Conservation (phyloP, 2,888 invertebrate genomes). For the Lithophane socia region DNA sequence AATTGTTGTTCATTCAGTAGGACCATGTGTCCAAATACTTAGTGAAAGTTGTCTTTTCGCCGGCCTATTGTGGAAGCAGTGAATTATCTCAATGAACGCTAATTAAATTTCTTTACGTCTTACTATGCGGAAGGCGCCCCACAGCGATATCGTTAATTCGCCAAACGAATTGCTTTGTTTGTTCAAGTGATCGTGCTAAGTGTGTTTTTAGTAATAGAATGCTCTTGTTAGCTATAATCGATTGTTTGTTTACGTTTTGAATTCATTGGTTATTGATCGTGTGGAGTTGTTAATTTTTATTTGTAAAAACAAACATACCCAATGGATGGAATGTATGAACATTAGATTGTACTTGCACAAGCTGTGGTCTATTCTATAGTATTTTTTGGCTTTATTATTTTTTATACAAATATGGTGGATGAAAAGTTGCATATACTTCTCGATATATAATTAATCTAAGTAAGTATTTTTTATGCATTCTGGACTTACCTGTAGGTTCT, state of each 20-base stretch:
- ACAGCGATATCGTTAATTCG: conserved; percentile 77
- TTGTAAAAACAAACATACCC: neutral
- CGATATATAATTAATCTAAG: no score
- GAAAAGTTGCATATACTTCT: no score
- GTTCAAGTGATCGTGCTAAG: conserved; percentile 74
- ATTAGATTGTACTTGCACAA: neutral
- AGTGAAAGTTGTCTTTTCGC: conserved; percentile 81
- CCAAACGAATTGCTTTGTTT: conserved; percentile 80
- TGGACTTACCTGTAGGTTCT: neutral
- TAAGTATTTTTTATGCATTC: neutral
- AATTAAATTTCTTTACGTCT: conserved; percentile 86
- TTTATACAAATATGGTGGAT: no score
- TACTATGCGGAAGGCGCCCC: conserved; percentile 78
- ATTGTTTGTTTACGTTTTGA: conserved; percentile 39
- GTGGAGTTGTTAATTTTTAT: neutral
- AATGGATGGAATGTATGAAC: neutral
- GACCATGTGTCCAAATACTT: conserved; percentile 70
- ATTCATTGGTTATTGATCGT: neutral
- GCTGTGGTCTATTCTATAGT: no score
- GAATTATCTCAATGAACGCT: conserved; percentile 86
- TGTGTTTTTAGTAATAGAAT: conserved; percentile 60
- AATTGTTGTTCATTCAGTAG: neutral
- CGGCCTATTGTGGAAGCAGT: conserved; percentile 82
- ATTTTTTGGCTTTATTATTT: no score
- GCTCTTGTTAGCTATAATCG: conserved; percentile 45